Percentiles rank a stretch among this genome's conserved stretches.
phyloP scores from a whole-genome alignment of 2,888 invertebrate genomes.

The Amiota minor region DNA sequence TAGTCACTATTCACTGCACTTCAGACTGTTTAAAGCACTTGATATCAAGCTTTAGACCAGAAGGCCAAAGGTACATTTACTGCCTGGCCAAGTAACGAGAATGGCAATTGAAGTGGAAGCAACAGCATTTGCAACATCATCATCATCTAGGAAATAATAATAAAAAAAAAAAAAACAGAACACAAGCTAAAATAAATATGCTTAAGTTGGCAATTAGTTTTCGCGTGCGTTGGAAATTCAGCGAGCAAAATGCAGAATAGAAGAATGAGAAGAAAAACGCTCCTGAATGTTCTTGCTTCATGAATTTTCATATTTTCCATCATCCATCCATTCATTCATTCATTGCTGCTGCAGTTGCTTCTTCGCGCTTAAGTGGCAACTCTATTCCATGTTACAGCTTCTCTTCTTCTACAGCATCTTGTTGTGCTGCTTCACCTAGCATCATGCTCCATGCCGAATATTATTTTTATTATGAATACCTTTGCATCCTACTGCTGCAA shows the following conservation, averaged over 20 bases:
- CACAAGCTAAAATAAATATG: conserved; percentile 25
- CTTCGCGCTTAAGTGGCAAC: conserved; percentile 25
- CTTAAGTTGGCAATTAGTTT: conserved; percentile 30
- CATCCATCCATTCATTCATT: neutral
- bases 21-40: neutral
- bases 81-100: neutral
- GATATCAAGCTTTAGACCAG: neutral
- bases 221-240: conserved; percentile 16
- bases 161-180: neutral
- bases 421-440: neutral
- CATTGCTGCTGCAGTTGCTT: neutral
- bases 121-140: too few species aligned
- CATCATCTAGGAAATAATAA: neutral
- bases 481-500: neutral
- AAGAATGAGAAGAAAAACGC: neutral
- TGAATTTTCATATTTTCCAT: conserved; percentile 24
- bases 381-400: neutral
- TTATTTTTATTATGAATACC: conserved; percentile 13
- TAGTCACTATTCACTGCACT: neutral
- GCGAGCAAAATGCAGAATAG: neutral
- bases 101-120: conserved; percentile 24
- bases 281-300: conserved; percentile 20
- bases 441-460: conserved; percentile 11
- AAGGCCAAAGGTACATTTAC: neutral
- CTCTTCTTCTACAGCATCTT: conserved; percentile 5